These are phyloP conservation scores for Caradrina kadenii DNA, from an alignment of 2,888 invertebrate genomes.

Conservation along the genomic window DNA sequence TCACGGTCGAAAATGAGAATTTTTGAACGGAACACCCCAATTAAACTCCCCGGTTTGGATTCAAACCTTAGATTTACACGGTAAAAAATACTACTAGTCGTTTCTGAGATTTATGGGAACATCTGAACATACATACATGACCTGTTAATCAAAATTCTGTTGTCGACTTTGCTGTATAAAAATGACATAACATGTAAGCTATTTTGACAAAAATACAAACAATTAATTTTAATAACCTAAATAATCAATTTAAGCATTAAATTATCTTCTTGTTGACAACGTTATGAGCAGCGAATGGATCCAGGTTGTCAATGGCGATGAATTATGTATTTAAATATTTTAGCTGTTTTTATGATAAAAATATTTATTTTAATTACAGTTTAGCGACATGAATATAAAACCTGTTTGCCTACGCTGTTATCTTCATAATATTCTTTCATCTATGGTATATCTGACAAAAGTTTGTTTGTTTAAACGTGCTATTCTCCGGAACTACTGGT, in stretches of 20 bases:
- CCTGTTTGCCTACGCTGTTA: conserved; percentile 1
- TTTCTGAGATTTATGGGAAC: no score
- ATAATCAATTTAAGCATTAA: background rate
- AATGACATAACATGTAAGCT: no score
- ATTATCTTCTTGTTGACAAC: background rate
- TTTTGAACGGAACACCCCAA: conserved; percentile 38
- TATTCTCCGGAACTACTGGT: no score
- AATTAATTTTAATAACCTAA: background rate
- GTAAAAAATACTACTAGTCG: no score
- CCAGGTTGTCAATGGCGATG: background rate
- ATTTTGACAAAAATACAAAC: no score
- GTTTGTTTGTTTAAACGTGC: no score
- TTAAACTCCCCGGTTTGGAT: conserved; percentile 9
- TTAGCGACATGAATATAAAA: background rate
- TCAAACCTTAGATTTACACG: background rate
- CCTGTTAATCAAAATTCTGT: no score
- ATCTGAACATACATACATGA: no score
- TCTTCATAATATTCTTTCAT: background rate
- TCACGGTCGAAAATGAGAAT: conserved; percentile 25
- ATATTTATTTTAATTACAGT: no score
- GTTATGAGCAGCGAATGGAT: background rate
- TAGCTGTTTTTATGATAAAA: background rate
- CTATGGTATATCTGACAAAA: background rate
- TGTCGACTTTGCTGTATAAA: no score
- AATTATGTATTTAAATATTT: background rate